phyloP scores from a whole-genome alignment of 2,888 invertebrate genomes.

The Rhamphomyia laevipes region DNA sequence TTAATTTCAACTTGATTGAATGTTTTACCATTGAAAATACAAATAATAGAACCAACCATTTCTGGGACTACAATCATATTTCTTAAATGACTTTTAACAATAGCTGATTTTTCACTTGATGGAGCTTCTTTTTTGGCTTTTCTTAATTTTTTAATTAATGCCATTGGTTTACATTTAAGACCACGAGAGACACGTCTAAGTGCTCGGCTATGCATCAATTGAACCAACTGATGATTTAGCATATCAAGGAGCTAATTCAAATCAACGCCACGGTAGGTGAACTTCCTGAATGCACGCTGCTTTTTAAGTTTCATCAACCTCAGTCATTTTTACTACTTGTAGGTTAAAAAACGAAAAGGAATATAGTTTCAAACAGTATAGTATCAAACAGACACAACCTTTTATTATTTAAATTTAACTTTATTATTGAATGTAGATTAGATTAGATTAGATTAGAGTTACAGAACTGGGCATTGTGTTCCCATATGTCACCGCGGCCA shows the following conservation, averaged over 20 bases:
- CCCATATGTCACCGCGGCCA: too few relatives aligned
- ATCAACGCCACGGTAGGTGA: constrained; percentile 98
- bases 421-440: too few relatives aligned
- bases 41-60: constrained; percentile 99
- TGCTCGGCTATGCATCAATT: constrained; percentile 88
- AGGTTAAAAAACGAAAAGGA: constrained; percentile 43
- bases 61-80: constrained; percentile 99
- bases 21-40: constrained; percentile 96
- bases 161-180: constrained; percentile 87
- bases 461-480: too few relatives aligned
- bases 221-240: constrained; percentile 93
- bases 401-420: too few relatives aligned
- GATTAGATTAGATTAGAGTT: too few relatives aligned
- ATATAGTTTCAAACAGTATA: too few relatives aligned
- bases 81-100: constrained; percentile 95
- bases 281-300: constrained; percentile 99
- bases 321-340: constrained; percentile 50
- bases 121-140: constrained; percentile 93
- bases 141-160: constrained; percentile 88
- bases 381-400: too few relatives aligned
- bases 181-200: constrained; percentile 89
- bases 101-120: constrained; percentile 95
- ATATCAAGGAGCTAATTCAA: constrained; percentile 97
- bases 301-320: constrained; percentile 86
- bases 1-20: constrained; percentile 86